Conservation (phyloP, 2,888 invertebrate genomes). For the Antitype chi region DNA sequence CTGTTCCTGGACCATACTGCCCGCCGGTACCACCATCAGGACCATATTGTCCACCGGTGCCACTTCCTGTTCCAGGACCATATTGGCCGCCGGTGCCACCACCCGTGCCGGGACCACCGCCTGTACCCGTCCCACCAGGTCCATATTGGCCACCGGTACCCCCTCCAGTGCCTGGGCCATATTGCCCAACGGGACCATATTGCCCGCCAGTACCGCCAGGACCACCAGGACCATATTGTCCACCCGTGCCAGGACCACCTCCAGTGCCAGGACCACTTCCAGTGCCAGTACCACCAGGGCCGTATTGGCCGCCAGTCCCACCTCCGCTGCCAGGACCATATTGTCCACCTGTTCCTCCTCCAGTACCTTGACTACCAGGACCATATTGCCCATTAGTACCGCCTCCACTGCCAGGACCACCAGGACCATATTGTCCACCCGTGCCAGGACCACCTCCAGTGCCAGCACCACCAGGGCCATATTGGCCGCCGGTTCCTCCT, state of each 20-base stretch:
- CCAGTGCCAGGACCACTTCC: conserved; percentile 18
- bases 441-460: conserved; percentile 4
- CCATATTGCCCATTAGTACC: conserved; percentile 29
- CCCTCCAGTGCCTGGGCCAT: not conserved
- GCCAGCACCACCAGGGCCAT: conserved; percentile 21
- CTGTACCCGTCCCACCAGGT: not conserved
- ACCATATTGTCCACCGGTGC: conserved; percentile 28
- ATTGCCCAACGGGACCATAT: not conserved
- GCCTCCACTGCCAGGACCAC: conserved; percentile 1
- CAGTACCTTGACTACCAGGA: not conserved
- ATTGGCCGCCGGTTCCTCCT: conserved; percentile 14
- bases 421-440: conserved; percentile 24
- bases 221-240: conserved; percentile 5
- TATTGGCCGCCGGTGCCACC: conserved; percentile 6
- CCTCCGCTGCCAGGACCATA: conserved; percentile 17
- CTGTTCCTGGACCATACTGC: conserved; percentile 34
- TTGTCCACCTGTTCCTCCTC: conserved; percentile 36
- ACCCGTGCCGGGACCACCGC: not conserved
- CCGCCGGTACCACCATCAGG: conserved; percentile 29
- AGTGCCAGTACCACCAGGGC: conserved; percentile 9
- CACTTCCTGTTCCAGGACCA: conserved; percentile 10
- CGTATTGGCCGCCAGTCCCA: not conserved
- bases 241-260: conserved; percentile 19
- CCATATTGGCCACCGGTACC: not conserved
- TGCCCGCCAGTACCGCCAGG: not conserved